These are phyloP conservation scores for Rhodinocichla rosea DNA, from an alignment of 2,113 vertebrate genomes.

Conservation along the genomic window DNA sequence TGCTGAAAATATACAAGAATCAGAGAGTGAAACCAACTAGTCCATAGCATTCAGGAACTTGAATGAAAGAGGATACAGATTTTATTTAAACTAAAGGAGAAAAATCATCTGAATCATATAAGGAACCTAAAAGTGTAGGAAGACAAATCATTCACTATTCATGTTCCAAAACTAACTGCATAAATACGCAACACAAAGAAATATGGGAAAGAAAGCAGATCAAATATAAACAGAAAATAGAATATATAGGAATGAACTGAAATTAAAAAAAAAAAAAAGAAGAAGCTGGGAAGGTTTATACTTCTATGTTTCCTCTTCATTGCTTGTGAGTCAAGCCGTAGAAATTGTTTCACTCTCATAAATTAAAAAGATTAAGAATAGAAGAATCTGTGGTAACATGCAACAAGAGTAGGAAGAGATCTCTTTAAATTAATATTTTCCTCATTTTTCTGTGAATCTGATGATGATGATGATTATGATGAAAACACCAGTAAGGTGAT, in stretches of 20 bases:
- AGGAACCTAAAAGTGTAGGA: background rate
- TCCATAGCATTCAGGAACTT: background rate
- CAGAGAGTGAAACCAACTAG: background rate
- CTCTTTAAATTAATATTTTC: background rate
- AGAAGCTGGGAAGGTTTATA: background rate
- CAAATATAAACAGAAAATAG: background rate
- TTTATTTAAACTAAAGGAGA: background rate
- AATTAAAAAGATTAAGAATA: background rate
- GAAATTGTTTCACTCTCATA: background rate
- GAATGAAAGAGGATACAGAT: background rate
- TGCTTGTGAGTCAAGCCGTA: background rate
- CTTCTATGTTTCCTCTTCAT: background rate
- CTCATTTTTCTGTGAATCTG: background rate
- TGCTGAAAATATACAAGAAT: background rate
- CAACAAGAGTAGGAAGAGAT: background rate
- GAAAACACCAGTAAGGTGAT: background rate
- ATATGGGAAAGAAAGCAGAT: background rate
- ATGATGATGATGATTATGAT: background rate
- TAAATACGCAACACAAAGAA: background rate
- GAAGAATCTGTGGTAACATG: background rate
- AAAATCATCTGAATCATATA: background rate
- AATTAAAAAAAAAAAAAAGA: background rate
- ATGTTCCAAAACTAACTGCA: background rate
- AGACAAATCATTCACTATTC: background rate
- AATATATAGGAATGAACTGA: background rate